A percentile compares a stretch with the other conserved stretches of the same genome.
These are phyloP conservation scores for Synanthedon andrenaeformis DNA, from an alignment of 2,888 invertebrate species.

Conservation along the genomic window DNA sequence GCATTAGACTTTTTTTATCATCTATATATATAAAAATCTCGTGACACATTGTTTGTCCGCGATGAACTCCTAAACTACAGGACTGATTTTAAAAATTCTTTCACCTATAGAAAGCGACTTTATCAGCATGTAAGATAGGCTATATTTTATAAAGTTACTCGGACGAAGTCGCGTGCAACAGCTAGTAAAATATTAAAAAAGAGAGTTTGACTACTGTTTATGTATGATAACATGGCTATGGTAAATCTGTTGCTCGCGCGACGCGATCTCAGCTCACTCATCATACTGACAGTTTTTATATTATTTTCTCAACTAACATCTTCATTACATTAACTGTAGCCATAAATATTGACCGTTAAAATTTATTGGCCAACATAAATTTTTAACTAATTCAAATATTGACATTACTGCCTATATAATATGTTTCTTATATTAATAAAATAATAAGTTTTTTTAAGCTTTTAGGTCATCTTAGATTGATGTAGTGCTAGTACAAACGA, in stretches of 20 bases:
- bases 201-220: slow-evolving; percentile 20
- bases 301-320: slow-evolving; percentile 57
- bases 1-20: too few relatives aligned
- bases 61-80: too few relatives aligned
- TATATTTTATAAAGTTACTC: too few relatives aligned
- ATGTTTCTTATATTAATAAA: not conserved
- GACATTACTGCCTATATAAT: not conserved
- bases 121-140: too few relatives aligned
- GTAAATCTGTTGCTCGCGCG: slow-evolving; percentile 12
- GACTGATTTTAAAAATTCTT: too few relatives aligned
- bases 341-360: not conserved
- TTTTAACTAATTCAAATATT: not conserved
- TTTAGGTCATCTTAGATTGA: too few relatives aligned
- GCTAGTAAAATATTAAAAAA: too few relatives aligned
- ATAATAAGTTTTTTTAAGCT: not conserved
- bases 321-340: slow-evolving; percentile 11
- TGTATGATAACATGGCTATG: not conserved
- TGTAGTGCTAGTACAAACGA: too few relatives aligned
- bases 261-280: slow-evolving; percentile 19
- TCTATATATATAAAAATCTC: too few relatives aligned
- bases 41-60: too few relatives aligned
- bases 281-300: slow-evolving; percentile 28
- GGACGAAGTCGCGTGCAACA: too few relatives aligned
- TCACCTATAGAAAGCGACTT: too few relatives aligned
- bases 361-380: not conserved